These are phyloP conservation scores for Zenarchopterus dispar DNA, from an alignment of 2,797 vertebrate genomes.

Conservation along the genomic window DNA sequence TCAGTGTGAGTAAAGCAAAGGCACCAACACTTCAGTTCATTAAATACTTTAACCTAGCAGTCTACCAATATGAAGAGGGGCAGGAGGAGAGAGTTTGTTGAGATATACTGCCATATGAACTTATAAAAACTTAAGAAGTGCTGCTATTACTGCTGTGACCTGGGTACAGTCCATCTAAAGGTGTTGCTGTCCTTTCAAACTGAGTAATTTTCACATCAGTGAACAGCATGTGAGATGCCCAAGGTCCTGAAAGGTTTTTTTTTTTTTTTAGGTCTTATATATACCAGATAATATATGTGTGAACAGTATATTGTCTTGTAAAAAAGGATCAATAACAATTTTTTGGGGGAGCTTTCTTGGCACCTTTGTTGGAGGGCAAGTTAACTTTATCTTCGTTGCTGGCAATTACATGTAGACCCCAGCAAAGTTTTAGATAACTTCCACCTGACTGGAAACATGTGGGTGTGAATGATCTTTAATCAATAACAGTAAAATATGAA, in stretches of 20 bases:
- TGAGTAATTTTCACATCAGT: constrained; percentile 18
- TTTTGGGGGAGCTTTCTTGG: constrained; percentile 14
- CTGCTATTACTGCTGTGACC: constrained; percentile 18
- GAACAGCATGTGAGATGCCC: constrained; percentile 1
- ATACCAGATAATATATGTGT: constrained; percentile 12
- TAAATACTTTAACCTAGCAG: constrained; percentile 13
- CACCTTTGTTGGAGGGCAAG: constrained; percentile 16
- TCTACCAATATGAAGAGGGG: constrained; percentile 25
- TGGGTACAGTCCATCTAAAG: constrained; percentile 20
- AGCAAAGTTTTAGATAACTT: background rate
- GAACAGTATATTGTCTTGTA: constrained; percentile 18
- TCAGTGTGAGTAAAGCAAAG: too few relatives aligned
- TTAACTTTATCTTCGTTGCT: constrained; percentile 15
- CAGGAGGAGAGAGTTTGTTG: constrained; percentile 18
- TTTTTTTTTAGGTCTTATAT: constrained; percentile 5
- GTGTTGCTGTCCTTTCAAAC: constrained; percentile 23
- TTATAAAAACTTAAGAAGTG: constrained; percentile 31
- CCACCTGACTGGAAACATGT: background rate
- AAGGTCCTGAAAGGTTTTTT: constrained; percentile 16
- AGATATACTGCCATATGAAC: constrained; percentile 24
- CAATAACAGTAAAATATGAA: constrained; percentile 5
- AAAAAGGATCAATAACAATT: constrained; percentile 24
- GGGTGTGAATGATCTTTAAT: background rate
- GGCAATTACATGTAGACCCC: constrained; percentile 10
- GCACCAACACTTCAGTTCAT: constrained; percentile 23